These are phyloP conservation scores for Rhorus exstirpatorius DNA, from an alignment of 2,888 invertebrate species.

Conservation along the genomic window DNA sequence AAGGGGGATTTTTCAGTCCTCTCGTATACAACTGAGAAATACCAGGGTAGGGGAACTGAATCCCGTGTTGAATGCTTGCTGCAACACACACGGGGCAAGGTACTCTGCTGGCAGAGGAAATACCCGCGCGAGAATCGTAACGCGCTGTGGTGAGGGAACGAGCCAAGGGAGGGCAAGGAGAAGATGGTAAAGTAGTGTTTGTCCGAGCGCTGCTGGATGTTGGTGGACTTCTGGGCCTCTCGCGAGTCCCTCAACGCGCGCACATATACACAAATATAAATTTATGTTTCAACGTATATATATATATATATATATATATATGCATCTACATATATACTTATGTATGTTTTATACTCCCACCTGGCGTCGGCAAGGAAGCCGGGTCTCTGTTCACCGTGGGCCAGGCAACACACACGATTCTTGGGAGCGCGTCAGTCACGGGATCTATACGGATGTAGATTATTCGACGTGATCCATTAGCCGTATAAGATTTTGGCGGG, in stretches of 20 bases:
- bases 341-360: constrained; percentile 77
- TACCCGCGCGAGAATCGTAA: constrained; percentile 70
- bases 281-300: constrained; percentile 8
- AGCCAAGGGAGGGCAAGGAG: constrained; percentile 5
- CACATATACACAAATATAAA: background rate
- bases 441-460: constrained; percentile 65
- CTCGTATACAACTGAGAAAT: no score
- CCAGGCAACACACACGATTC: constrained; percentile 70
- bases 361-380: constrained; percentile 78
- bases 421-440: constrained; percentile 72
- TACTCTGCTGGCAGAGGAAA: constrained; percentile 65
- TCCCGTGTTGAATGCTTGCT: constrained; percentile 20
- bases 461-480: background rate
- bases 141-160: constrained; percentile 3
- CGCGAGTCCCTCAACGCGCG: constrained; percentile 25
- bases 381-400: constrained; percentile 48
- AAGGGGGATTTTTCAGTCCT: no score
- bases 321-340: constrained; percentile 56
- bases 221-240: constrained; percentile 52
- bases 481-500: no score
- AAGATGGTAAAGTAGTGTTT: constrained; percentile 45
- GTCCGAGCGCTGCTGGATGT: constrained; percentile 56
- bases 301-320: constrained; percentile 14
- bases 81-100: constrained; percentile 52
- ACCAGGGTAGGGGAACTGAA: constrained; percentile 15